Evolutionary conservation across 2,888 invertebrate genomes (phyloP).

Genomic region (Amiota minor): DNA sequence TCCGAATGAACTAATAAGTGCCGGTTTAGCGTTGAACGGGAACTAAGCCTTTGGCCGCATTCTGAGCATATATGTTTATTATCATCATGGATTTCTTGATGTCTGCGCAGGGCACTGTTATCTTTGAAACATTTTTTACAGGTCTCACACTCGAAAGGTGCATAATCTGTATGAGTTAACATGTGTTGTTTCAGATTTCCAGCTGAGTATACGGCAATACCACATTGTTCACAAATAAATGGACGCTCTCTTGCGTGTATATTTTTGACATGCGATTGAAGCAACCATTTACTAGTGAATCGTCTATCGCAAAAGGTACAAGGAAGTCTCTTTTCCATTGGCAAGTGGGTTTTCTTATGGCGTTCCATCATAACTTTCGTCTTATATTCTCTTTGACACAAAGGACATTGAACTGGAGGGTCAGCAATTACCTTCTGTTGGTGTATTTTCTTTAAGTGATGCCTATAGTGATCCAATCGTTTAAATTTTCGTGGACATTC

Average conservation of each 20-base stretch:
- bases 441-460: slow-evolving; percentile 53
- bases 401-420: slow-evolving; percentile 35
- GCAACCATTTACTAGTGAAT: slow-evolving; percentile 58
- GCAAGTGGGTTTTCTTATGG: slow-evolving; percentile 54
- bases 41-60: slow-evolving; percentile 69
- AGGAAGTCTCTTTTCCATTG: slow-evolving; percentile 52
- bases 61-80: slow-evolving; percentile 69
- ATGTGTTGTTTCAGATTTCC: slow-evolving; percentile 75
- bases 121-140: slow-evolving; percentile 73
- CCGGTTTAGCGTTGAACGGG: slow-evolving; percentile 66
- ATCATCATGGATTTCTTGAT: slow-evolving; percentile 70
- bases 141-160: slow-evolving; percentile 74
- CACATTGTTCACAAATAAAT: slow-evolving; percentile 75
- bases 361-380: slow-evolving; percentile 46
- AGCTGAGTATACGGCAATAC: slow-evolving; percentile 73
- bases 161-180: slow-evolving; percentile 74
- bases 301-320: slow-evolving; percentile 68
- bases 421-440: neutral
- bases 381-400: slow-evolving; percentile 52
- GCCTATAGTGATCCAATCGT: slow-evolving; percentile 43
- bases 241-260: slow-evolving; percentile 72
- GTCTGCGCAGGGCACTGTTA: slow-evolving; percentile 63
- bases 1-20: slow-evolving; percentile 71
- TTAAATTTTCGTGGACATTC: slow-evolving; percentile 46
- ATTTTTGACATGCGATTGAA: slow-evolving; percentile 63